Conservation (phyloP, 2,888 invertebrate genomes). For the Cosmia pyralina region DNA sequence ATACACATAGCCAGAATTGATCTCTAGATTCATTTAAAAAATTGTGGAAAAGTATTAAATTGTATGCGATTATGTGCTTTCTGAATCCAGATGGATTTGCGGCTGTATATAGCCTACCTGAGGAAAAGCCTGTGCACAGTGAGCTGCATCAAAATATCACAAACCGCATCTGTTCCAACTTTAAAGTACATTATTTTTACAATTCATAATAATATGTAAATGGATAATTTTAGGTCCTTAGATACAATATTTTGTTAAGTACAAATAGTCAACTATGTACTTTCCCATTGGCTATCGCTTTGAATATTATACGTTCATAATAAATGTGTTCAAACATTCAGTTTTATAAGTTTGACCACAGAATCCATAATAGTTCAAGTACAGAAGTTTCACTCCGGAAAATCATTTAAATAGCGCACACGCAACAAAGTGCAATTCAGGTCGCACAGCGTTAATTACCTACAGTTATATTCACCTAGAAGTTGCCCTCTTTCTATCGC, state of each 20-base stretch:
- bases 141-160: conserved; percentile 10
- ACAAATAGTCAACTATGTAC: conserved; percentile 35
- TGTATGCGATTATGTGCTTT: neutral
- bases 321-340: conserved; percentile 19
- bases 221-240: conserved; percentile 14
- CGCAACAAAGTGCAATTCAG: too few species aligned
- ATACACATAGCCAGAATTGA: neutral
- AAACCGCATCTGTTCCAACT: conserved; percentile 28
- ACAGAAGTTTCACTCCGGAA: too few species aligned
- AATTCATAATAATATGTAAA: neutral
- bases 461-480: too few species aligned
- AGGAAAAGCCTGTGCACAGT: neutral
- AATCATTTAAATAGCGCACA: too few species aligned
- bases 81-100: neutral
- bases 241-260: conserved; percentile 27
- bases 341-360: neutral
- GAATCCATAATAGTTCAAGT: too few species aligned
- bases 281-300: conserved; percentile 14
- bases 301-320: conserved; percentile 3
- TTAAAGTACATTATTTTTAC: conserved; percentile 29
- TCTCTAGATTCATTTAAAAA: neutral
- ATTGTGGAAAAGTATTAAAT: neutral
- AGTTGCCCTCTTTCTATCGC: too few species aligned
- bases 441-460: too few species aligned
- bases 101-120: neutral